phyloP scores from a whole-genome alignment of 2,888 invertebrate species.

The Cryptocheilus praepositus region DNA sequence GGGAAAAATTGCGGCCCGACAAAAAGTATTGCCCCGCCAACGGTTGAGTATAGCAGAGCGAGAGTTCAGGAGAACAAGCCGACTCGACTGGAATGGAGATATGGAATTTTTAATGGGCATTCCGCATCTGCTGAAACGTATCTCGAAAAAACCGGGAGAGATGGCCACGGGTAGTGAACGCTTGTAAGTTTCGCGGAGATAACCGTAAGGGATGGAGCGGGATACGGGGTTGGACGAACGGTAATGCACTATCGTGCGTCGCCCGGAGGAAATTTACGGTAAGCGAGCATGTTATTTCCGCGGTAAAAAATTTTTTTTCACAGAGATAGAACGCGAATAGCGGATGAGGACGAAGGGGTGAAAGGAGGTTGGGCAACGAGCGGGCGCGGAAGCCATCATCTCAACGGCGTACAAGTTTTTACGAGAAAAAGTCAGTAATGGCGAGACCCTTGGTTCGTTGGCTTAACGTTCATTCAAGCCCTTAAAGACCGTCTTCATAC shows the following conservation, averaged over 20 bases:
- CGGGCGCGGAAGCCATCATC: not conserved
- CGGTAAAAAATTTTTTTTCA: not conserved
- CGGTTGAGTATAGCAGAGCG: not conserved
- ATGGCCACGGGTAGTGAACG: slow-evolving; percentile 1
- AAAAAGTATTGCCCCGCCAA: too few relatives aligned
- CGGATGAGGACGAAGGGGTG: too few relatives aligned
- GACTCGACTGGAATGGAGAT: not conserved
- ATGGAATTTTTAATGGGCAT: slow-evolving; percentile 9
- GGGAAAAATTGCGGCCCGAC: too few relatives aligned
- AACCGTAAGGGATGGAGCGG: slow-evolving; percentile 2
- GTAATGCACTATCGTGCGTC: slow-evolving; percentile 24
- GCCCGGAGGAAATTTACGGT: slow-evolving; percentile 30
- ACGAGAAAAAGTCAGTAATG: not conserved
- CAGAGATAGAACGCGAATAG: too few relatives aligned
- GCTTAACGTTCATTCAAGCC: not conserved
- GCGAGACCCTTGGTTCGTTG: not conserved
- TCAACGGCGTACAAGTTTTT: slow-evolving; percentile 20
- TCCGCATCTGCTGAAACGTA: slow-evolving; percentile 9
- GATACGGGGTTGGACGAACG: not conserved
- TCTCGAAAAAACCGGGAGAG: slow-evolving; percentile 13
- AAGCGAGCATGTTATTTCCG: slow-evolving; percentile 13
- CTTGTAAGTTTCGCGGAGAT: too few relatives aligned
- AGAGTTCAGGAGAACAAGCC: not conserved
- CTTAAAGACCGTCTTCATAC: not conserved
- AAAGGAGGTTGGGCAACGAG: too few relatives aligned